phyloP scores from a whole-genome alignment of 1,140 invertebrate genomes.

The Bicyclus anynana region DNA sequence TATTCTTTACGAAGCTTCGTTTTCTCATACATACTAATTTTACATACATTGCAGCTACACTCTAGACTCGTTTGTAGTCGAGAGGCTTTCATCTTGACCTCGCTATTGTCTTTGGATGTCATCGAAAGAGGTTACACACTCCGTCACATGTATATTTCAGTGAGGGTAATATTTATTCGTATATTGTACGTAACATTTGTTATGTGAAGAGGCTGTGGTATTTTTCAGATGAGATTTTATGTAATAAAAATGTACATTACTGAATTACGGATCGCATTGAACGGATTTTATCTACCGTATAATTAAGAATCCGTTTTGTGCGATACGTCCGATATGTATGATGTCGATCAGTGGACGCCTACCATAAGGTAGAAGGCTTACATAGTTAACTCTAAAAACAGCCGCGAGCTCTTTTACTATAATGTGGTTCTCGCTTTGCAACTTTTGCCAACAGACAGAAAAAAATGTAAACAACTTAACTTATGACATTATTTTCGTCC shows the following conservation, averaged over 20 bases:
- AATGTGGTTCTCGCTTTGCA: background rate
- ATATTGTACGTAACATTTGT: background rate
- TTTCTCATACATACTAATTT: background rate
- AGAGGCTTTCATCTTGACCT: slow-evolving; percentile 1
- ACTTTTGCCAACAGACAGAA: background rate
- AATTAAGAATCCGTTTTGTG: too few relatives aligned
- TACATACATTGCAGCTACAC: background rate
- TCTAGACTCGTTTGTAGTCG: background rate
- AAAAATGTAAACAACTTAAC: background rate
- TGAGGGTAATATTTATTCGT: background rate
- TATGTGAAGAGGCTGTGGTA: too few relatives aligned
- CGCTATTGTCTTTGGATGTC: background rate
- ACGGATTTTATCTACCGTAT: too few relatives aligned
- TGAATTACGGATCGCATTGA: too few relatives aligned
- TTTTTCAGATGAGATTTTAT: too few relatives aligned
- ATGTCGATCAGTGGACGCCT: too few relatives aligned
- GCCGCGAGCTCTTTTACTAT: background rate
- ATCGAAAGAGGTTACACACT: background rate
- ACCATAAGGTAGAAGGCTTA: too few relatives aligned
- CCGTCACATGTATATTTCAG: background rate
- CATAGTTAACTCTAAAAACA: too few relatives aligned
- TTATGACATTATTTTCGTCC: background rate
- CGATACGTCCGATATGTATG: too few relatives aligned
- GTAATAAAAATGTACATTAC: too few relatives aligned
- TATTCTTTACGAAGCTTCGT: background rate